Evolutionary conservation across 2,113 vertebrate species (phyloP), one percentile per base, ranked within the genome.

Genomic region (Climacteris rufus): DNA sequence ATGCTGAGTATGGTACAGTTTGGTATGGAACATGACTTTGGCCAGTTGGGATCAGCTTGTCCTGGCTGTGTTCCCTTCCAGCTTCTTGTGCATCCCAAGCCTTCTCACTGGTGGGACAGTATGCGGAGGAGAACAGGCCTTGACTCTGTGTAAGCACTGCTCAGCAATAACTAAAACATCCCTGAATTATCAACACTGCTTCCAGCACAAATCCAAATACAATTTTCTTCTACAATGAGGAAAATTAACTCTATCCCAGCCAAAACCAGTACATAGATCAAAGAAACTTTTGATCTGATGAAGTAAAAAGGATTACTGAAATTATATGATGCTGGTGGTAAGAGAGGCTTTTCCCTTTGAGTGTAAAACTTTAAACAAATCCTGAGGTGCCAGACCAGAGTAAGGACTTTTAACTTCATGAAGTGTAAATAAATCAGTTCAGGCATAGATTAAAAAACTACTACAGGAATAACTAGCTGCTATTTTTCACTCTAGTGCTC

Each of bases 1-100:
- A 37, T 15, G 25, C 18, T 0, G 0, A 27, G n/a, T 31, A 11
- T 17, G 54, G 33, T 10, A 19, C 5, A 23, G 53, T 28, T 24
- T 17, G n/a, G 25, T 45, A 25, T 24, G 27, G 45, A 47, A 68
- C 7, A 31, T 1, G 1, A 18, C 47, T 74, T 68, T 33, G 53
- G 35, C 16, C 82, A 42, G 9, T 10, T 45, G 27, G n/a, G 40
- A 31, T 54, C 31, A 80, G 31, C n/a, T 49, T 49, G n/a, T 47
- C 40, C 60, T 40, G 10, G 21, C 40, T 74, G 45, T 3, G 13
- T 15, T 47, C 39, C 15, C n/a, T 80, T 53, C n/a, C 60, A 68
- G 0, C 6, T 7, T 47, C 56, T 49, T 17, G 24, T 33, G 27
- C 12, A 24, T 27, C 25, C 5, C 60, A 74, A 80, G 13, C 15